phyloP scores from a whole-genome alignment of 1,140 invertebrate genomes.

The Plodia interpunctella region DNA sequence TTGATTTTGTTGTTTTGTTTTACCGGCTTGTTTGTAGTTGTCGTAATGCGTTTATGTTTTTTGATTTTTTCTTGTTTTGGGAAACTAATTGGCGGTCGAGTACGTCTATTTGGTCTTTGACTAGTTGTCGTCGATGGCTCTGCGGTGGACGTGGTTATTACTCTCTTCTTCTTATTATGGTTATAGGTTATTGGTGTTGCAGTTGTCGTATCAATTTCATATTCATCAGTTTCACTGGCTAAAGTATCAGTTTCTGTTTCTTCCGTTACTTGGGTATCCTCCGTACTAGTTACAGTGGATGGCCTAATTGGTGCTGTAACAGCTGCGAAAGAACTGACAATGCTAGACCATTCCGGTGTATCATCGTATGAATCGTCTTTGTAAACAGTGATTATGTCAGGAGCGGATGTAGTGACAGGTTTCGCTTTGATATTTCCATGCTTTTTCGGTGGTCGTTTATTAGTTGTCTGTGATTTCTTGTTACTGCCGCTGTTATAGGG shows the following conservation, averaged over 20 bases:
- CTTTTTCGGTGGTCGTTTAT: conserved; percentile 51
- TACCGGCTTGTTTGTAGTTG: conserved; percentile 35
- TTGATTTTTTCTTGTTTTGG: conserved; percentile 57
- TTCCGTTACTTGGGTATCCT: conserved; percentile 33
- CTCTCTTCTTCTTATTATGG: conserved; percentile 21
- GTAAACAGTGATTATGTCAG: conserved; percentile 59
- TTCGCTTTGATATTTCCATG: conserved; percentile 42
- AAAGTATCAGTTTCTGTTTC: conserved; percentile 26
- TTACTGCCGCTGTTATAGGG: conserved; percentile 22
- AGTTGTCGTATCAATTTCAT: neutral
- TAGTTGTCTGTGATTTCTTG: conserved; percentile 32
- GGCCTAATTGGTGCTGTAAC: conserved; percentile 43
- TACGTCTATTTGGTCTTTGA: conserved; percentile 49
- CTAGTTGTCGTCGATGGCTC: conserved; percentile 42
- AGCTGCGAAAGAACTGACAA: conserved; percentile 56
- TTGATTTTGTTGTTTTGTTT: conserved; percentile 29
- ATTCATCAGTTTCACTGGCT: conserved; percentile 13
- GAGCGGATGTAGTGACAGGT: conserved; percentile 37
- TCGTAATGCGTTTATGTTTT: conserved; percentile 59
- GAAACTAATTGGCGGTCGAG: conserved; percentile 64
- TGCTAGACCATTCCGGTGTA: conserved; percentile 48
- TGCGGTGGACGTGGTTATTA: conserved; percentile 30
- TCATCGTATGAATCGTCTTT: conserved; percentile 29
- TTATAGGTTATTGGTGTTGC: neutral
- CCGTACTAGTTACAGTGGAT: conserved; percentile 16